Evolutionary conservation across 2,888 invertebrate genomes (phyloP), one percentile per base, ranked within the genome.

Genomic region (Sussaba pulchella): DNA sequence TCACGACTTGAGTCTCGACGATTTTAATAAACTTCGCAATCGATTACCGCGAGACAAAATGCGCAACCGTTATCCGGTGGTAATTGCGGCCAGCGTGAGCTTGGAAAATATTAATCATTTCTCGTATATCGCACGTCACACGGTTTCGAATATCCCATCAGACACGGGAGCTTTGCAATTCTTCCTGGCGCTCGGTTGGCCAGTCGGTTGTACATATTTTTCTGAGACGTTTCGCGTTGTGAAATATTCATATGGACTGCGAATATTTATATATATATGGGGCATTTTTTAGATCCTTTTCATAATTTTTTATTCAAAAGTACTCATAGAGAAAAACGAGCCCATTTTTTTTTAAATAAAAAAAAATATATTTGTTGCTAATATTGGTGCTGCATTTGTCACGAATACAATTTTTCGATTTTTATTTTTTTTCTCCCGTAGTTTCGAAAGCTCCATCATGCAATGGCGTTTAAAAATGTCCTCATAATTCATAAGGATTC

Each of bases 241-340:
- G 64, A 73, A 64, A 73, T 73, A 73, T 73, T 73, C 43, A 73
- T 54, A 26, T 45, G 45, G 6, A 50, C 61, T n/a, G 21, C 21
- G n/a, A 71, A 24, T 6, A n/a, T n/a, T n/a, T n/a, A n/a, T n/a
- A n/a, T n/a, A n/a, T n/a, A n/a, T n/a, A n/a, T n/a, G n/a, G n/a
- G n/a, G n/a, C n/a, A n/a, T n/a, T n/a, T n/a, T n/a, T n/a, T n/a
- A n/a, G n/a, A n/a, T n/a, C n/a, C n/a, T n/a, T n/a, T n/a, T n/a
- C n/a, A n/a, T n/a, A n/a, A n/a, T n/a, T n/a, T n/a, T n/a, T n/a
- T n/a, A n/a, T n/a, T n/a, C n/a, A n/a, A n/a, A n/a, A n/a, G n/a
- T n/a, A n/a, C n/a, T n/a, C n/a, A n/a, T n/a, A n/a, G n/a, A n/a
- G n/a, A n/a, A n/a, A n/a, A n/a, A n/a, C n/a, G n/a, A n/a, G n/a